phyloP scores from a whole-genome alignment of 2,113 vertebrate species.

The Campylomormyrus numenius region DNA sequence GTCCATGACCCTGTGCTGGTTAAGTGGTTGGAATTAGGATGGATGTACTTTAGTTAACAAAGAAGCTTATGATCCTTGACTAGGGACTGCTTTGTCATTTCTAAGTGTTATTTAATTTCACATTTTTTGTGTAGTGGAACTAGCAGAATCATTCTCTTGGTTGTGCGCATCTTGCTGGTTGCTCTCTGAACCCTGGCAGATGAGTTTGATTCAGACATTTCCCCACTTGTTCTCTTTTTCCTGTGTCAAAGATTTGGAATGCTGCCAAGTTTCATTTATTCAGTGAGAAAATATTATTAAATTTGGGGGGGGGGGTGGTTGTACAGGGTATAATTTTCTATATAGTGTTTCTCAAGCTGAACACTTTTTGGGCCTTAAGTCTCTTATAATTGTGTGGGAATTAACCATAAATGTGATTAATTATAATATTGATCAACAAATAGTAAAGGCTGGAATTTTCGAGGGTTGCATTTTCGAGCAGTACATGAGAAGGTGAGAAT shows the following conservation, averaged over 20 bases:
- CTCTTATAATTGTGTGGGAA: not conserved
- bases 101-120: not conserved
- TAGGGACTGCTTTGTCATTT: not conserved
- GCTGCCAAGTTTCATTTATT: not conserved
- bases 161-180: not conserved
- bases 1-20: not conserved
- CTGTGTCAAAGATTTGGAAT: not conserved
- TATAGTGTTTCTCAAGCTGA: not conserved
- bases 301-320: not conserved
- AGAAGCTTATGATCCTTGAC: not conserved
- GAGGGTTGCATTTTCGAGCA: not conserved
- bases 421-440: not conserved
- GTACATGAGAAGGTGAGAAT: not conserved
- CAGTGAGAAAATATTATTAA: not conserved
- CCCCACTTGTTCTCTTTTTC: not conserved
- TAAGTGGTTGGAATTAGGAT: not conserved
- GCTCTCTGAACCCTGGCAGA: not conserved
- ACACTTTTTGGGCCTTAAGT: not conserved
- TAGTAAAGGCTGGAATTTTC: not conserved
- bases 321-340: not conserved
- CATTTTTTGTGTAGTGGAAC: not conserved
- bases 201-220: not conserved
- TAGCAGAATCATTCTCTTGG: not conserved
- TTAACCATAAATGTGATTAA: not conserved
- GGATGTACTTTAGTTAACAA: not conserved